Percentiles rank a stretch among this genome's conserved stretches.
Evolutionary conservation across 1,140 invertebrate genomes (phyloP).

Genomic region (Lepidostoma basale): DNA sequence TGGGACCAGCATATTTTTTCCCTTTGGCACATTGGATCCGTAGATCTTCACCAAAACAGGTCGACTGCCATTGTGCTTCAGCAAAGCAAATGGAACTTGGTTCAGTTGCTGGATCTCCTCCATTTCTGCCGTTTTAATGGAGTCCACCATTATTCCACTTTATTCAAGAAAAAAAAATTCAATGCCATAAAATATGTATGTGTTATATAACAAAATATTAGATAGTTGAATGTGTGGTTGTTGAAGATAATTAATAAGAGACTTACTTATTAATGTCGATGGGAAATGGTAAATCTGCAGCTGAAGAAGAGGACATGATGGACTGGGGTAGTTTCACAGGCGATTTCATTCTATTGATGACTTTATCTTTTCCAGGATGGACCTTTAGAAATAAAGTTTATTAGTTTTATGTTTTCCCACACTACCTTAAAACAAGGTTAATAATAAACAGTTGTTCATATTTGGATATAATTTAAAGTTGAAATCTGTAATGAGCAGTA

Average conservation of each 20-base stretch:
- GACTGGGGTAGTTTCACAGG: background rate
- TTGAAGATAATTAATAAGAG: background rate
- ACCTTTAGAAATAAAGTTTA: slow-evolving; percentile 7
- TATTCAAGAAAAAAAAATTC: background rate
- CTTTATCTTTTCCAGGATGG: slow-evolving; percentile 13
- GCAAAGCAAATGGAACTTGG: slow-evolving; percentile 25
- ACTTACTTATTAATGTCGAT: slow-evolving; percentile 16
- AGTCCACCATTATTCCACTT: slow-evolving; percentile 22
- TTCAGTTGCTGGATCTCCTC: slow-evolving; percentile 2
- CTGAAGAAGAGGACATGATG: background rate
- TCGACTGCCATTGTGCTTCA: slow-evolving; percentile 20
- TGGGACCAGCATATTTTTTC: slow-evolving; percentile 35
- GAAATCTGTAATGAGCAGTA: no score
- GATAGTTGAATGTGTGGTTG: background rate
- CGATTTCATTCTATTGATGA: background rate
- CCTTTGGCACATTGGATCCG: slow-evolving; percentile 8
- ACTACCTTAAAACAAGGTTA: no score
- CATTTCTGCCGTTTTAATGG: slow-evolving; percentile 30
- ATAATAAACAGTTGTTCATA: no score
- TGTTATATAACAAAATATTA: background rate
- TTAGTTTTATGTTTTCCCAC: background rate
- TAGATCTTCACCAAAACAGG: slow-evolving; percentile 32
- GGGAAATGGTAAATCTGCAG: background rate
- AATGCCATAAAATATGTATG: background rate
- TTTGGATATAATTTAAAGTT: no score